Evolutionary conservation across 2,113 vertebrate species (phyloP).

Genomic region (Gorsachius goisagi): DNA sequence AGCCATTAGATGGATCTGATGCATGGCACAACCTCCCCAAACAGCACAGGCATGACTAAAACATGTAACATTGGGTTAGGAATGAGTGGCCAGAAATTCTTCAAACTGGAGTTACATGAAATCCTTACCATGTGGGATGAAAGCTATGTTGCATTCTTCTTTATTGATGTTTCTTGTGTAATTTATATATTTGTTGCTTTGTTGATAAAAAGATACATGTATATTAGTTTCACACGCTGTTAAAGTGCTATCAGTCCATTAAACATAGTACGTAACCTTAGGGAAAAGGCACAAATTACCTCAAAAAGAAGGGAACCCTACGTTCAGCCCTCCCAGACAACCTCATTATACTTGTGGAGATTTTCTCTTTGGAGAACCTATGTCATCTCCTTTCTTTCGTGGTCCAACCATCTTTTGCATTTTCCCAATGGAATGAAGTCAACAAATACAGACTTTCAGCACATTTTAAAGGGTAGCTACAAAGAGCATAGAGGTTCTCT

Average conservation of each 20-base stretch:
- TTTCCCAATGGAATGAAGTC: neutral
- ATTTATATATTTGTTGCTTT: neutral
- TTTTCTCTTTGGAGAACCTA: neutral
- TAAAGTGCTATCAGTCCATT: rapidly evolving
- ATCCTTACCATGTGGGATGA: neutral
- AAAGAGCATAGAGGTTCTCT: neutral
- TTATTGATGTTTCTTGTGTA: neutral
- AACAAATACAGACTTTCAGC: neutral
- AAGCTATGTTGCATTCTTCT: neutral
- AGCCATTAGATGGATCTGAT: neutral
- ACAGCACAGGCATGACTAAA: neutral
- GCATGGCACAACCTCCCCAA: neutral
- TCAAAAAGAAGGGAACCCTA: neutral
- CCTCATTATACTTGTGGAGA: neutral
- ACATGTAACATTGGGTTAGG: neutral
- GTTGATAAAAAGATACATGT: rapidly evolving
- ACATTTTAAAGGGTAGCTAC: neutral
- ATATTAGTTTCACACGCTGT: neutral
- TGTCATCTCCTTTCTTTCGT: neutral
- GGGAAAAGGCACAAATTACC: neutral
- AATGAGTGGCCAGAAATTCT: neutral
- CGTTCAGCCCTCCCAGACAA: neutral
- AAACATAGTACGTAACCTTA: neutral
- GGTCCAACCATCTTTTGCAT: rapidly evolving
- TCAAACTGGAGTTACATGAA: neutral